Evolutionary conservation across 2,113 vertebrate species (phyloP).

Genomic region (Pangasianodon gigas): DNA sequence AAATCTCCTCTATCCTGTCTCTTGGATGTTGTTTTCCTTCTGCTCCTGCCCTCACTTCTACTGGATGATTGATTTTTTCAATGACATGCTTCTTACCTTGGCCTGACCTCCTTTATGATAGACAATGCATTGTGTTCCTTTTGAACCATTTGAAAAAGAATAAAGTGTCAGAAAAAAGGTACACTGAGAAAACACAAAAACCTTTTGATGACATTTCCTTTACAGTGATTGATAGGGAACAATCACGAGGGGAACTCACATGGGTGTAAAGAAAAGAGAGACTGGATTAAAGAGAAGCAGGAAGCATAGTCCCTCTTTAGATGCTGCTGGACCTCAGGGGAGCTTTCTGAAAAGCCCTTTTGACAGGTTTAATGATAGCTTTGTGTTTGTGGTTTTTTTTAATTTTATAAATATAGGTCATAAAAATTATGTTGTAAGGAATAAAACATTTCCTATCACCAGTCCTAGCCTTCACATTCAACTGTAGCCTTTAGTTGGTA

Average conservation of each 20-base stretch:
- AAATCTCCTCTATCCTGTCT: not conserved
- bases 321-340: not conserved
- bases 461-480: not conserved
- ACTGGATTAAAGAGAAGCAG: conserved; percentile 8
- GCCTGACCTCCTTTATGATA: conserved; percentile 7
- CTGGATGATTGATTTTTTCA: not conserved
- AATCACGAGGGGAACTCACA: not conserved
- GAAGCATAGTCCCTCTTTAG: not conserved
- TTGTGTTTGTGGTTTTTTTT: not conserved
- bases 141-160: not conserved
- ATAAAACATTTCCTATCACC: not conserved
- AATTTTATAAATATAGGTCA: not conserved
- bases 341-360: not conserved
- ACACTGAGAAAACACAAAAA: not conserved
- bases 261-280: not conserved
- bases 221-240: not conserved
- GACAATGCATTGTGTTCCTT: not conserved
- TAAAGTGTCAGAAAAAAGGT: not conserved
- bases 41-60: not conserved
- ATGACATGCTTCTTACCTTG: not conserved
- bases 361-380: not conserved
- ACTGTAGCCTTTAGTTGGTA: not conserved
- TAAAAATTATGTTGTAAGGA: not conserved
- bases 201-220: not conserved
- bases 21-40: not conserved